Conservation (phyloP, 2,888 invertebrate genomes). For the Sussaba pulchella region DNA sequence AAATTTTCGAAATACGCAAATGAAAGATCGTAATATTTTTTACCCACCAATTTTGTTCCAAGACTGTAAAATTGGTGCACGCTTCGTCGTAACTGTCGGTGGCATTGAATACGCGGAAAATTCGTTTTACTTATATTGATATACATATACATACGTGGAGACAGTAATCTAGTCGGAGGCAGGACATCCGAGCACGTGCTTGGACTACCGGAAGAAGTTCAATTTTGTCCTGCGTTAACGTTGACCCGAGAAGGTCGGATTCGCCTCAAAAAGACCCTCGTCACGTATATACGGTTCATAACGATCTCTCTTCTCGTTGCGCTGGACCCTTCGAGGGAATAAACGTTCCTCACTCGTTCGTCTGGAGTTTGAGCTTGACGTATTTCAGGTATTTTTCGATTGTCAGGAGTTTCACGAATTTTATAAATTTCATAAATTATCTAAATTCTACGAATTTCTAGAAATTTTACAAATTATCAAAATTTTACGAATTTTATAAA, state of each 20-base stretch:
- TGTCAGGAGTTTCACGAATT: too few relatives aligned
- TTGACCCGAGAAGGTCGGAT: constrained; percentile 14
- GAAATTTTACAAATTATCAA: too few relatives aligned
- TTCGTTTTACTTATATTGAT: too few relatives aligned
- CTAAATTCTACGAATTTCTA: too few relatives aligned
- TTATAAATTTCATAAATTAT: too few relatives aligned
- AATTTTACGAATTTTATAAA: too few relatives aligned
- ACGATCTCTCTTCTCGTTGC: constrained; percentile 4
- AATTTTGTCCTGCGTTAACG: constrained; percentile 33
- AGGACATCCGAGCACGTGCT: constrained; percentile 32
- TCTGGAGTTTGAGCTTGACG: constrained; percentile 1
- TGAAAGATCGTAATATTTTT: too few relatives aligned
- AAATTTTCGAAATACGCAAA: too few relatives aligned
- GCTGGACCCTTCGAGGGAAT: not conserved
- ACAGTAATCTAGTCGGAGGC: not conserved
- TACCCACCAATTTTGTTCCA: too few relatives aligned
- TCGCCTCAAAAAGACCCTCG: constrained; percentile 5
- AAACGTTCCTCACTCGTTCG: constrained; percentile 29
- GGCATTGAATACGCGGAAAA: too few relatives aligned
- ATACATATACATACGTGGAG: not conserved
- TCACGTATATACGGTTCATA: constrained; percentile 14
- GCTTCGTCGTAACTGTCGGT: too few relatives aligned
- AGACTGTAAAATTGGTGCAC: too few relatives aligned
- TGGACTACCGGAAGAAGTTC: constrained; percentile 36
- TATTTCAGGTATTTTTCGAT: constrained; percentile 1